phyloP scores from a whole-genome alignment of 1,140 invertebrate genomes.

The Drosophila orosa region DNA sequence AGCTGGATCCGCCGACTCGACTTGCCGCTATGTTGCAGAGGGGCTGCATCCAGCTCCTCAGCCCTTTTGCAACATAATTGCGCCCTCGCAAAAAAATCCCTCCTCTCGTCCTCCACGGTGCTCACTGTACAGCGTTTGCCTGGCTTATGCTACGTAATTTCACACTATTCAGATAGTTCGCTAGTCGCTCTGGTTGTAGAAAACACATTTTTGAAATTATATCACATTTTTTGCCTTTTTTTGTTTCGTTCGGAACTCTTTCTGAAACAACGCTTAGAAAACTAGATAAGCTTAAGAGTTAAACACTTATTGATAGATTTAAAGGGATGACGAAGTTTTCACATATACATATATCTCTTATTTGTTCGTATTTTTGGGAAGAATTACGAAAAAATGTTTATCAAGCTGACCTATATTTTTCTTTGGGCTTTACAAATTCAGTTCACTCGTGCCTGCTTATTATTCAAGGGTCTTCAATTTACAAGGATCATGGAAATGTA shows the following conservation, averaged over 20 bases:
- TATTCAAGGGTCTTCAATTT: constrained; percentile 3
- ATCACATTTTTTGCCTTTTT: constrained; percentile 68
- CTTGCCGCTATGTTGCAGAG: constrained; percentile 51
- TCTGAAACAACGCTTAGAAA: constrained; percentile 53
- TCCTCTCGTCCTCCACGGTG: constrained; percentile 6
- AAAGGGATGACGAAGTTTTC: constrained; percentile 41
- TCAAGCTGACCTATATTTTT: constrained; percentile 1
- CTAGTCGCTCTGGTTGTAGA: constrained; percentile 41
- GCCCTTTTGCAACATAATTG: constrained; percentile 62
- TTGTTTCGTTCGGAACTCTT: constrained; percentile 38
- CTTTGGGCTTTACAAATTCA: constrained; percentile 8
- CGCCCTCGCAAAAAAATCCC: constrained; percentile 34
- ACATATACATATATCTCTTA: constrained; percentile 4
- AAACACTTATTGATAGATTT: constrained; percentile 22
- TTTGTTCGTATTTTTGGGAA: constrained; percentile 5
- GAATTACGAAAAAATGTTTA: constrained; percentile 6
- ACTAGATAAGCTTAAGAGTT: constrained; percentile 67
- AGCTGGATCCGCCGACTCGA: constrained; percentile 9
- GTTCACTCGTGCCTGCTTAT: neutral
- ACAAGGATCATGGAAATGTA: neutral
- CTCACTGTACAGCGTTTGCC: constrained; percentile 29
- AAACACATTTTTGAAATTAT: constrained; percentile 81
- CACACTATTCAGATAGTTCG: constrained; percentile 33
- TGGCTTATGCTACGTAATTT: constrained; percentile 26
- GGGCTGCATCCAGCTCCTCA: constrained; percentile 36